Evolutionary conservation across 2,113 vertebrate species (phyloP).

Genomic region (Bos indicus): DNA sequence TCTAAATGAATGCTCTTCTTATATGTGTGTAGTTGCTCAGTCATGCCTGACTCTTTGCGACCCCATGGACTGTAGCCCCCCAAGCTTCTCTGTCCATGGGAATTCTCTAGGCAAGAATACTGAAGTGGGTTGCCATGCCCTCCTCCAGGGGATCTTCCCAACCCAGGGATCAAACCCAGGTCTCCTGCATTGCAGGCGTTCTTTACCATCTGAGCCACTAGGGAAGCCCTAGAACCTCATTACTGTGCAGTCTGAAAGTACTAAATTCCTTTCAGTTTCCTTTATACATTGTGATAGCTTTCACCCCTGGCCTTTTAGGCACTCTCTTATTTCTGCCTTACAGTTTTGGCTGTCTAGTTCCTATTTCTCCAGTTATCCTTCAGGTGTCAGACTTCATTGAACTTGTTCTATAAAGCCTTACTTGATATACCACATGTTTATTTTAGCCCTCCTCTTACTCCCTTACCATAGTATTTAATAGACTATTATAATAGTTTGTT

Average conservation of each 20-base stretch:
- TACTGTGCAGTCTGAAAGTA: background rate
- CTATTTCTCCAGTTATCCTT: background rate
- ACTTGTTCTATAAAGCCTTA: background rate
- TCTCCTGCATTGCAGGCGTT: rapidly evolving
- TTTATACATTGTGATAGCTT: background rate
- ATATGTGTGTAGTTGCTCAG: background rate
- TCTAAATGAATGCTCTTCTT: background rate
- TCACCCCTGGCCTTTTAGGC: background rate
- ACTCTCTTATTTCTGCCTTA: background rate
- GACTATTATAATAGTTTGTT: background rate
- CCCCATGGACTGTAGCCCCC: background rate
- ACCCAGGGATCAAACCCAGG: background rate
- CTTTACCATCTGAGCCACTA: background rate
- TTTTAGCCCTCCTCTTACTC: background rate
- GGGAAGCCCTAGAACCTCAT: background rate
- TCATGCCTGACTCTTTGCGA: rapidly evolving
- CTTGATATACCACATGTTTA: background rate
- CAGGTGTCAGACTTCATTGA: background rate
- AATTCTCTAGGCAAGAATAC: background rate
- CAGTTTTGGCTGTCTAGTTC: background rate
- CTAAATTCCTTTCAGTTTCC: background rate
- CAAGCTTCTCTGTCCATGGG: background rate
- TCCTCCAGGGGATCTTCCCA: background rate
- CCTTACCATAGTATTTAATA: background rate
- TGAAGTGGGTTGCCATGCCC: background rate